Conservation (phyloP, 2,113 vertebrate species). For the Thamnophis sirtalis region DNA sequence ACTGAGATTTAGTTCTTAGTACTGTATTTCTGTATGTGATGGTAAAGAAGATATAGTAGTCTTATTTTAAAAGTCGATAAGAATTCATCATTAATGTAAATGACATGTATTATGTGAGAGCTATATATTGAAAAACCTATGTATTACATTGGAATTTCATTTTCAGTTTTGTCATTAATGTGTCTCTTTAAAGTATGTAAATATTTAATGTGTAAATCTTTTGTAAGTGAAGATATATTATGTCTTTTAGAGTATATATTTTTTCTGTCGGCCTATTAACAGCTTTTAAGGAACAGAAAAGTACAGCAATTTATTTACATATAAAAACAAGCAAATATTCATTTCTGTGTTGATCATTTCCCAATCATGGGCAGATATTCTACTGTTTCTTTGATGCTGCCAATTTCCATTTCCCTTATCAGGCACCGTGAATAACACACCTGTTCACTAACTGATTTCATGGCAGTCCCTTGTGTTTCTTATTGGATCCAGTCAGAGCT, state of each 20-base stretch:
- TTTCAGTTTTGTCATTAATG: not conserved
- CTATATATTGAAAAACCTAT: not conserved
- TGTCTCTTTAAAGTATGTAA: not conserved
- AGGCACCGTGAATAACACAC: constrained; percentile 22
- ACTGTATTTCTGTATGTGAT: not conserved
- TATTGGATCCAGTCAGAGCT: constrained; percentile 10
- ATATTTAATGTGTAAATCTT: not conserved
- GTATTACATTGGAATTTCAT: not conserved
- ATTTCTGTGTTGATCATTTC: not conserved
- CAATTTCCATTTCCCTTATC: not conserved
- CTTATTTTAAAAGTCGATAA: not conserved
- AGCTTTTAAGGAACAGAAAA: not conserved
- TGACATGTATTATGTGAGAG: not conserved
- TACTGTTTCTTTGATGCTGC: not conserved
- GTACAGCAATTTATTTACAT: not conserved
- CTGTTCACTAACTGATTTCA: constrained; percentile 26
- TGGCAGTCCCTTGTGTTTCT: constrained; percentile 13
- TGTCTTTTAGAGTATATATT: not conserved
- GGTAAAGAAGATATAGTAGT: not conserved
- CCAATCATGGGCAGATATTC: not conserved
- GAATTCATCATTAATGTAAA: not conserved
- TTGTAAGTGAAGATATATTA: not conserved
- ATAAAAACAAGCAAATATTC: constrained; percentile 11
- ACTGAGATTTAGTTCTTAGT: not conserved
- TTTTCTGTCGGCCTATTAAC: not conserved